These are phyloP conservation scores for Circaetus cinerascens DNA, from an alignment of 2,113 vertebrate species.

Conservation along the genomic window DNA sequence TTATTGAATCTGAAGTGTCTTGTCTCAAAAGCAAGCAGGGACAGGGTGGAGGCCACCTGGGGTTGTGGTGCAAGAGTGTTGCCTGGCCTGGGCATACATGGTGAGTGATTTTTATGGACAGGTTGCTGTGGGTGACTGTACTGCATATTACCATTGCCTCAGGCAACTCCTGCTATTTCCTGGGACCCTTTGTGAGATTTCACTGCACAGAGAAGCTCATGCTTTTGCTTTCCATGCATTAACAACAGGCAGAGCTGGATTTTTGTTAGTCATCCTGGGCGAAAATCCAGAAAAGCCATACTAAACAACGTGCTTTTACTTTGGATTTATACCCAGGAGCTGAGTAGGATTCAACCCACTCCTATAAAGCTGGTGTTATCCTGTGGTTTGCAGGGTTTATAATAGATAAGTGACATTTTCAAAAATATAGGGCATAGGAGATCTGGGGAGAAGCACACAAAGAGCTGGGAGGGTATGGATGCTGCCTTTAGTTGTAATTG, in stretches of 20 bases:
- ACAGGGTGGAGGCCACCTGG: too few species aligned
- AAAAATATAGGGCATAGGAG: background rate
- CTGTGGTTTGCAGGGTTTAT: background rate
- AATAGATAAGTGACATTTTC: background rate
- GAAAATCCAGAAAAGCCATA: background rate
- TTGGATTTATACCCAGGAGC: background rate
- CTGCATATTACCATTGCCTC: background rate
- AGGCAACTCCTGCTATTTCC: background rate
- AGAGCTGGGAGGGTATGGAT: background rate
- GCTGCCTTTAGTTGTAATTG: background rate
- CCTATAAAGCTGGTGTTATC: background rate
- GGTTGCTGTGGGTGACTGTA: background rate
- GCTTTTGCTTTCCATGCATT: background rate
- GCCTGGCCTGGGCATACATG: accelerated
- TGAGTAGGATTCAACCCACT: background rate
- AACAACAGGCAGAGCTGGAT: background rate
- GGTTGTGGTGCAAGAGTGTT: background rate
- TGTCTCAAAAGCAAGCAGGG: accelerated
- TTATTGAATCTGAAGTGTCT: background rate
- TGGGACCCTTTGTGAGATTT: background rate
- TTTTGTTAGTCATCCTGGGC: background rate
- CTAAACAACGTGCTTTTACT: background rate
- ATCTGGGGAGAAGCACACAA: background rate
- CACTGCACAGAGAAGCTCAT: background rate
- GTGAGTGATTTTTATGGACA: background rate